These are phyloP conservation scores for Drosophila setosimentum DNA, from an alignment of 2,888 invertebrate species.

Conservation along the genomic window DNA sequence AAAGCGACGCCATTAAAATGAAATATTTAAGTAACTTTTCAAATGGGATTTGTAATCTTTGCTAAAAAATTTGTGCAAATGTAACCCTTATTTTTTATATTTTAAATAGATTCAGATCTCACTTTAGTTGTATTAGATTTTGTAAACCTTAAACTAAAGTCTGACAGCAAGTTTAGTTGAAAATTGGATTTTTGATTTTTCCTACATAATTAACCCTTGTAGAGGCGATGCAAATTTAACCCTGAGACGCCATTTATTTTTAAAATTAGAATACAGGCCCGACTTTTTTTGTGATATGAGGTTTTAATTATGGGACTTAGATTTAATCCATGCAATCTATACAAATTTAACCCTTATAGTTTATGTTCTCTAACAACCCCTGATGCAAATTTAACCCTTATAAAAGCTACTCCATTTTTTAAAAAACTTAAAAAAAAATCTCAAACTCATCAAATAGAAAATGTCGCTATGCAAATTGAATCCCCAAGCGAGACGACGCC, in stretches of 20 bases:
- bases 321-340: too few relatives aligned
- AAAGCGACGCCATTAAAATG: conserved; percentile 12
- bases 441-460: neutral
- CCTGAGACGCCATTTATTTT: neutral
- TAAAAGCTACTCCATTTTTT: conserved; percentile 17
- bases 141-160: neutral
- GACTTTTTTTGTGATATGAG: neutral
- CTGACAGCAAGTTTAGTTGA: neutral
- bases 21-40: conserved; percentile 12
- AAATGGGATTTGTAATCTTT: neutral
- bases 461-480: neutral
- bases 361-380: neutral
- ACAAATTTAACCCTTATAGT: neutral
- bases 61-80: too few relatives aligned
- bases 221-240: neutral
- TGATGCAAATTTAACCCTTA: conserved; percentile 52
- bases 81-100: neutral
- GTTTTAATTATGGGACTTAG: too few relatives aligned
- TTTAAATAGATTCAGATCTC: neutral
- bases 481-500: neutral
- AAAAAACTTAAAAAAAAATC: neutral
- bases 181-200: rapidly evolving
- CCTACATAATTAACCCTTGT: rapidly evolving
- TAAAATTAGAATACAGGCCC: too few relatives aligned
- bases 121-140: neutral